Evolutionary conservation across 2,797 vertebrate species (phyloP).

Genomic region (Sciurus vulgaris): DNA sequence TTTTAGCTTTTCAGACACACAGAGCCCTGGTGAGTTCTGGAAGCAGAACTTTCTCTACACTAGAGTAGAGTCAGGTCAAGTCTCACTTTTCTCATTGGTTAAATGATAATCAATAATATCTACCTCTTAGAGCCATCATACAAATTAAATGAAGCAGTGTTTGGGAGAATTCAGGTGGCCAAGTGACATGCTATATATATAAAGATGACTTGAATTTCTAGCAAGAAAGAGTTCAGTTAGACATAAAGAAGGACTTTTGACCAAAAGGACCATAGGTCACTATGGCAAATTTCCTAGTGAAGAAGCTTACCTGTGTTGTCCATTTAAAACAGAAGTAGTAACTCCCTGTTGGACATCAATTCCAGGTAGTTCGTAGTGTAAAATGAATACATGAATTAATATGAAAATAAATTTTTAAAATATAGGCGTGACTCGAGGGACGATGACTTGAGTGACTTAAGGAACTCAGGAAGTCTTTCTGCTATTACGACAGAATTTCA

Average conservation of each 20-base stretch:
- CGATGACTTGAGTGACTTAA: neutral
- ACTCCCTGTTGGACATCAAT: neutral
- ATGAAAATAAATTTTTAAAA: neutral
- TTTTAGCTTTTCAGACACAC: neutral
- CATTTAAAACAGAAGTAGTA: neutral
- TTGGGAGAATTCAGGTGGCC: neutral
- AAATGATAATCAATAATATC: neutral
- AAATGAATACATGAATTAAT: neutral
- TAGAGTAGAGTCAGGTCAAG: neutral
- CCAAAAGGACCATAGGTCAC: neutral
- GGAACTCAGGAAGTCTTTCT: neutral
- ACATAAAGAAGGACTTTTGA: slow-evolving; percentile 1
- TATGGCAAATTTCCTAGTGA: neutral
- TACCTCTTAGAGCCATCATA: neutral
- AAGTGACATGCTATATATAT: neutral
- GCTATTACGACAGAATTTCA: neutral
- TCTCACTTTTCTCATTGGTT: neutral
- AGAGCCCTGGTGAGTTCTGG: neutral
- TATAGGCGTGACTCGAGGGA: neutral
- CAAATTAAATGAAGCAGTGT: neutral
- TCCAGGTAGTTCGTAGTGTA: neutral
- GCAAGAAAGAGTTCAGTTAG: neutral
- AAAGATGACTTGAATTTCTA: neutral
- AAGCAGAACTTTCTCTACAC: neutral
- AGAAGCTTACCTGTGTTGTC: neutral